Conservation (phyloP, 2,113 vertebrate species). For the Colossoma macropomum region DNA sequence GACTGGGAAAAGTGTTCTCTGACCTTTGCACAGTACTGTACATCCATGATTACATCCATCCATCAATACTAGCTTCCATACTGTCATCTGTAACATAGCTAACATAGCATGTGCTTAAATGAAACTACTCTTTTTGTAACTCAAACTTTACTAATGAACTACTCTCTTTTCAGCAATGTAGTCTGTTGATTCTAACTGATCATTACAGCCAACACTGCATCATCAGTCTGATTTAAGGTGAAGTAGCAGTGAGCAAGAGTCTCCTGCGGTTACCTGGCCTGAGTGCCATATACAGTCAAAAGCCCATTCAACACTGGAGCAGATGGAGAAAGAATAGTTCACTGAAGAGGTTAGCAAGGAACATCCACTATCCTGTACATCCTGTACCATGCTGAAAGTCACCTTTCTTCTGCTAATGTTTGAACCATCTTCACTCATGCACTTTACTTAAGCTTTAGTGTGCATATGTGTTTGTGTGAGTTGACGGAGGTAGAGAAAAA, state of each 20-base stretch:
- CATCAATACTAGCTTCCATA: no score
- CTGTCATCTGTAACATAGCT: no score
- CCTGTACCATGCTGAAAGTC: slow-evolving; percentile 74
- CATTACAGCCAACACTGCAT: not conserved
- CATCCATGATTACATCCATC: no score
- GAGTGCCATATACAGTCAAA: not conserved
- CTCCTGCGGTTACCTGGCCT: not conserved
- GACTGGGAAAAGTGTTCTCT: no score
- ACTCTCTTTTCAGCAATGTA: not conserved
- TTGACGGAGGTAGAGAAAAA: not conserved
- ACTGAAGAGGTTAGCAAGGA: slow-evolving; percentile 69
- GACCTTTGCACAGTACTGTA: no score
- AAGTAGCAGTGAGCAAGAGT: slow-evolving; percentile 15
- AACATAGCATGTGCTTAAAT: no score
- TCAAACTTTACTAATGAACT: not conserved
- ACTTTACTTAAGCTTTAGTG: not conserved
- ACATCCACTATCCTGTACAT: slow-evolving; percentile 65
- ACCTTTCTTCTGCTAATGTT: slow-evolving; percentile 65
- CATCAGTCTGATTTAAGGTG: not conserved
- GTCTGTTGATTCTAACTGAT: not conserved
- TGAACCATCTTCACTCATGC: not conserved
- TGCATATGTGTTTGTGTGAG: not conserved
- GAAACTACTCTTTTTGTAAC: not conserved
- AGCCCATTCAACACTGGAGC: slow-evolving; percentile 52
- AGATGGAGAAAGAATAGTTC: slow-evolving; percentile 71